Evolutionary conservation across 2,797 vertebrate genomes (phyloP).

Genomic region (Cetoscarus ocellatus): DNA sequence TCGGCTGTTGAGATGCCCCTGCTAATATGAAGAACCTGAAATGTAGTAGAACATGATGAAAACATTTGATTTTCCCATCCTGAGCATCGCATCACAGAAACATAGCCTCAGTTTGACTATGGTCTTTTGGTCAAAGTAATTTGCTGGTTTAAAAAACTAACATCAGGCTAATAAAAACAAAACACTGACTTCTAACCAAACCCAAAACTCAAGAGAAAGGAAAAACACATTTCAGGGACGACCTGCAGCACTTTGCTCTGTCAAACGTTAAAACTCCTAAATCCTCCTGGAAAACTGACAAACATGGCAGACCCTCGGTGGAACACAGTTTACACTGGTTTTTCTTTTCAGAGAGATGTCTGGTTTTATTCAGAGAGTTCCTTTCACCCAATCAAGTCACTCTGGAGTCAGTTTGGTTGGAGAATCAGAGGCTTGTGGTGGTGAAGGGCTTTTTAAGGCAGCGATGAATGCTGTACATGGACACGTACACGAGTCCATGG

Average conservation of each 20-base stretch:
- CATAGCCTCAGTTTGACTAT: no score
- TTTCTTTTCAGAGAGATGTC: slow-evolving; percentile 8
- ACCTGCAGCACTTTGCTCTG: background rate
- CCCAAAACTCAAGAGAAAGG: background rate
- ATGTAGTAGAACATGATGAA: no score
- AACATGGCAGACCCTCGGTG: background rate
- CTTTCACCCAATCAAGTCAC: background rate
- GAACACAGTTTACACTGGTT: slow-evolving; percentile 3
- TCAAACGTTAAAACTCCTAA: background rate
- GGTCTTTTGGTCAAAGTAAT: background rate
- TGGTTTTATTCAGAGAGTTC: slow-evolving; percentile 15
- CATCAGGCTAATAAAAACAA: slow-evolving; percentile 41
- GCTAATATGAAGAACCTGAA: no score
- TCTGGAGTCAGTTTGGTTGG: background rate
- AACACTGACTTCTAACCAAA: slow-evolving; percentile 5
- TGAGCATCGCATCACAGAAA: no score
- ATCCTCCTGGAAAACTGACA: background rate
- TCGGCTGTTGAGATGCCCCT: no score
- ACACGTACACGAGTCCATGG: slow-evolving; percentile 1
- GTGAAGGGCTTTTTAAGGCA: background rate
- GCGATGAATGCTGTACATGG: background rate
- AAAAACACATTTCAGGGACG: background rate
- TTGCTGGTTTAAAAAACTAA: slow-evolving; percentile 1
- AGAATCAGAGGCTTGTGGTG: slow-evolving; percentile 8
- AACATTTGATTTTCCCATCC: no score